A percentile compares a stretch with the other conserved stretches of the same genome.
phyloP scores from a whole-genome alignment of 1,140 invertebrate species.

The Drosophila rufa region DNA sequence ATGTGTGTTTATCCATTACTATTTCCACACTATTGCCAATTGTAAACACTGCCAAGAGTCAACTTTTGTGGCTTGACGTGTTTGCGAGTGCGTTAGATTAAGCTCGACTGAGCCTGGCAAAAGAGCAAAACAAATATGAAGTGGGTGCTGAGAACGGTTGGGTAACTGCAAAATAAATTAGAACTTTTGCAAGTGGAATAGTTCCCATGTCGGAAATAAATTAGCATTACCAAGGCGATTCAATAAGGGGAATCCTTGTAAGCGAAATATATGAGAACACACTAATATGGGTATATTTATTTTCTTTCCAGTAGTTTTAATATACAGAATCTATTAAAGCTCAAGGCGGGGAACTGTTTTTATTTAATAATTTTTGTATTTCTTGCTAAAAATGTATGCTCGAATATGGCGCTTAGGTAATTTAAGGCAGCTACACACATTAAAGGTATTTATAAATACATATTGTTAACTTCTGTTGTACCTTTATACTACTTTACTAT shows the following conservation, averaged over 20 bases:
- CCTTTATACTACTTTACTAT: neutral
- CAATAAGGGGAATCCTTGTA: slow-evolving; percentile 26
- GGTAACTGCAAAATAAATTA: slow-evolving; percentile 47
- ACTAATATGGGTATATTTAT: neutral
- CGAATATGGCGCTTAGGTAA: no score
- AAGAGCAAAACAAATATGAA: slow-evolving; percentile 46
- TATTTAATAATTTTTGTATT: no score
- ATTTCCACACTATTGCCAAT: slow-evolving; percentile 38
- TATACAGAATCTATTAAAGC: no score
- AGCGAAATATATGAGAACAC: neutral
- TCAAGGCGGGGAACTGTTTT: no score
- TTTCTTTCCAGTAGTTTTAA: neutral
- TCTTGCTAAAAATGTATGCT: no score
- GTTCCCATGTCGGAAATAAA: slow-evolving; percentile 43
- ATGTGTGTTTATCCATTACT: slow-evolving; percentile 30
- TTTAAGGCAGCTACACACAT: no score
- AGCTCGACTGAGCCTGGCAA: slow-evolving; percentile 48
- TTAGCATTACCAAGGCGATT: slow-evolving; percentile 44
- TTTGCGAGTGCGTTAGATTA: slow-evolving; percentile 70
- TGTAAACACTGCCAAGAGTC: slow-evolving; percentile 51
- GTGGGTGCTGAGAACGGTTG: slow-evolving; percentile 17
- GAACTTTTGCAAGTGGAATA: slow-evolving; percentile 37
- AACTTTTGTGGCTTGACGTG: slow-evolving; percentile 76
- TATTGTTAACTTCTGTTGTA: no score
- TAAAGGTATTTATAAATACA: no score